Evolutionary conservation across 2,113 vertebrate genomes (phyloP).

Genomic region (Antechinus stuartii): DNA sequence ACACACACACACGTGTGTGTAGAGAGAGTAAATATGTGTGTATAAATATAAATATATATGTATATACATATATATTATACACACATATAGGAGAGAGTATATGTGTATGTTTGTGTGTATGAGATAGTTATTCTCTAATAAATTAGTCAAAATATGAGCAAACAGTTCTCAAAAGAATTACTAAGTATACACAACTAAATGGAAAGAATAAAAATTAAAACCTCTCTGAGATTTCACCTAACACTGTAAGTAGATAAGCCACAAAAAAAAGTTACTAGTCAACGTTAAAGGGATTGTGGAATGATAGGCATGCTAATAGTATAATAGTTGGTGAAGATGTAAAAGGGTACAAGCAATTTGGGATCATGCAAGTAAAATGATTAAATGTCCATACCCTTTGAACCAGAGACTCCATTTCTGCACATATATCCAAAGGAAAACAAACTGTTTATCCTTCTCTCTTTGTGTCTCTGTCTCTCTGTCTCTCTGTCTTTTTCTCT

Average conservation of each 20-base stretch:
- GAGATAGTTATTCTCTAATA: background rate
- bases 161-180: background rate
- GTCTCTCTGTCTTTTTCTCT: no score
- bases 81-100: no score
- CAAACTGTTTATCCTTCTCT: background rate
- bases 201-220: background rate
- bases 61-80: no score
- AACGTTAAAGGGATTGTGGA: background rate
- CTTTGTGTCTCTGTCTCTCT: no score
- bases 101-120: no score
- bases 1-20: no score
- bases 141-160: background rate
- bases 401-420: background rate
- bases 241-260: background rate
- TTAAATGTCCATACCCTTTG: background rate
- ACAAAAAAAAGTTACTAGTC: background rate
- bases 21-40: no score
- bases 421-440: background rate
- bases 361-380: background rate
- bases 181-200: background rate
- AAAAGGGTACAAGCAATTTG: background rate
- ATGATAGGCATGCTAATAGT: background rate
- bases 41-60: no score
- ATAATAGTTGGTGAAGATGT: background rate
- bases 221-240: background rate